phyloP scores from a whole-genome alignment of 2,888 invertebrate species.

The Himalopsyche tibetana region DNA sequence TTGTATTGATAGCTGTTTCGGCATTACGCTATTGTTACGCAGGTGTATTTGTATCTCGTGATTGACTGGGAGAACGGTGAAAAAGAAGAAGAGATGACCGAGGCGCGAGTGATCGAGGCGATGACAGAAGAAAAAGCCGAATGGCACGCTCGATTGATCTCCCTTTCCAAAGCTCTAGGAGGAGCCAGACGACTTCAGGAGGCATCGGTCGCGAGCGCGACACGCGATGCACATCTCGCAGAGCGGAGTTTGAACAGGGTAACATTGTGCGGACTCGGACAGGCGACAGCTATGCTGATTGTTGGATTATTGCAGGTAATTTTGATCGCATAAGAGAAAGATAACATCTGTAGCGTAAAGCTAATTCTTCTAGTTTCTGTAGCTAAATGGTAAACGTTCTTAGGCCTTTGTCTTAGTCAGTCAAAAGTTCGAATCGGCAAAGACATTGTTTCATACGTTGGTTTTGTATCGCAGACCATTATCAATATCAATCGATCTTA shows the following conservation, averaged over 20 bases:
- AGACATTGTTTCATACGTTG: no score
- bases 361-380: no score
- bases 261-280: slow-evolving; percentile 50
- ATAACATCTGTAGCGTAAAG: neutral
- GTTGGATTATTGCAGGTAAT: slow-evolving; percentile 62
- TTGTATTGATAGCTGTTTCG: neutral
- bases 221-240: slow-evolving; percentile 58
- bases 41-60: slow-evolving; percentile 86
- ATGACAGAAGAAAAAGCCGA: slow-evolving; percentile 67
- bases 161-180: slow-evolving; percentile 78
- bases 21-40: neutral
- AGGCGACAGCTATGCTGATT: slow-evolving; percentile 56
- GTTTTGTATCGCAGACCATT: no score
- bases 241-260: slow-evolving; percentile 57
- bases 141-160: slow-evolving; percentile 66
- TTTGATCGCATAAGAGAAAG: neutral
- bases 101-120: slow-evolving; percentile 73
- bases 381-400: no score
- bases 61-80: slow-evolving; percentile 79
- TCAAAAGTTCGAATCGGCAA: no score
- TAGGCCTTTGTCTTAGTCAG: no score
- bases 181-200: slow-evolving; percentile 83
- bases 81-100: slow-evolving; percentile 73
- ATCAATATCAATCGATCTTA: no score
- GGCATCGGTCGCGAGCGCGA: slow-evolving; percentile 67